phyloP scores from a whole-genome alignment of 1,140 invertebrate genomes.

The Eumeta japonica region DNA sequence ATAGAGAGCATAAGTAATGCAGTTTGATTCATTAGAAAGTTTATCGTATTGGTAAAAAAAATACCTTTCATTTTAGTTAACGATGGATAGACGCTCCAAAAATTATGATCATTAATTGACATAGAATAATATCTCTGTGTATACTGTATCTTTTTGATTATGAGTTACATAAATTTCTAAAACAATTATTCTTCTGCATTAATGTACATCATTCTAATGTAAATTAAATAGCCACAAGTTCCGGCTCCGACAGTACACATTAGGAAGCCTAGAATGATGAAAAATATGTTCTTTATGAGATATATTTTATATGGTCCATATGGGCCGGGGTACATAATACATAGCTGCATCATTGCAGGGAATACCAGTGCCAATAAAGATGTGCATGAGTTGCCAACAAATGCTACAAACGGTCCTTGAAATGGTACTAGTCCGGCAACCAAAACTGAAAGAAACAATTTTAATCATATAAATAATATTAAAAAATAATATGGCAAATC shows the following conservation, averaged over 20 bases:
- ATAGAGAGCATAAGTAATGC: too few relatives aligned
- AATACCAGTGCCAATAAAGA: constrained; percentile 25
- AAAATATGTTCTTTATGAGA: constrained; percentile 23
- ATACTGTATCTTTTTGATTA: too few relatives aligned
- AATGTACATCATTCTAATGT: constrained; percentile 8
- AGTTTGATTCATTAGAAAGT: too few relatives aligned
- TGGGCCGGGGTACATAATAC: constrained; percentile 22
- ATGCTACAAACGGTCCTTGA: constrained; percentile 31
- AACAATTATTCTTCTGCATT: constrained; percentile 7
- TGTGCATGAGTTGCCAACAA: constrained; percentile 30
- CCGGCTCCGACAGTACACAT: constrained; percentile 16
- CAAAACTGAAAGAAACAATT: constrained; percentile 23
- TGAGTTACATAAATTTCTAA: constrained; percentile 8
- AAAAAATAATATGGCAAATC: too few relatives aligned
- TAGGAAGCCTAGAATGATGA: constrained; percentile 19
- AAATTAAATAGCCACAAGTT: constrained; percentile 22
- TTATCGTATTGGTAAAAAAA: too few relatives aligned
- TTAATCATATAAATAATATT: too few relatives aligned
- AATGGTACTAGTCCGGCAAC: constrained; percentile 26
- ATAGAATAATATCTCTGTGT: too few relatives aligned
- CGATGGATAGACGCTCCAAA: too few relatives aligned
- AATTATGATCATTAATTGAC: too few relatives aligned
- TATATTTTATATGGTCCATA: constrained; percentile 23
- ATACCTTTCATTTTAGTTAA: too few relatives aligned
- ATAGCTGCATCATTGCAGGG: constrained; percentile 31